Evolutionary conservation across 2,797 vertebrate genomes (phyloP).

Genomic region (Ctenochaetus hawaiiensis): DNA sequence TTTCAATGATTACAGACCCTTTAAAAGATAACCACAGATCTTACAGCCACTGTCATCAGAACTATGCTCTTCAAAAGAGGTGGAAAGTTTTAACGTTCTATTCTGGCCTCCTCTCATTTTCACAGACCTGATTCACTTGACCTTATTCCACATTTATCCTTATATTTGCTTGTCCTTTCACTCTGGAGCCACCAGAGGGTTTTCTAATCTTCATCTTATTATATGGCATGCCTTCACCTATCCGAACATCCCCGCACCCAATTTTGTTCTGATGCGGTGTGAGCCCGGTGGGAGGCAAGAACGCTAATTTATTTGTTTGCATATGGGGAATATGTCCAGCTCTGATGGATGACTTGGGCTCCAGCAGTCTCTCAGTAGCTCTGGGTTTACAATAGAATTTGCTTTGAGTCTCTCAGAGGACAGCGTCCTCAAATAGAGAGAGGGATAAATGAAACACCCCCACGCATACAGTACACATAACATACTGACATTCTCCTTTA

Average conservation of each 20-base stretch:
- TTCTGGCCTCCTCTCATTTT: slow-evolving; percentile 50
- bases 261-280: slow-evolving; percentile 45
- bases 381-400: slow-evolving; percentile 74
- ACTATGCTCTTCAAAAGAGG: slow-evolving; percentile 32
- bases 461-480: slow-evolving; percentile 44
- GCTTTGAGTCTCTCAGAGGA: slow-evolving; percentile 73
- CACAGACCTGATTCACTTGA: slow-evolving; percentile 61
- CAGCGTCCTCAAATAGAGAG: slow-evolving; percentile 73
- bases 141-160: slow-evolving; percentile 68
- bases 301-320: slow-evolving; percentile 83
- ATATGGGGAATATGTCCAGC: slow-evolving; percentile 75
- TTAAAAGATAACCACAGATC: slow-evolving; percentile 65
- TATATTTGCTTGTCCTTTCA: slow-evolving; percentile 64
- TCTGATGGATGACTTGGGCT: slow-evolving; percentile 82
- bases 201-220: slow-evolving; percentile 68
- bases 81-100: slow-evolving; percentile 38
- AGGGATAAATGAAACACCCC: slow-evolving; percentile 72
- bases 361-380: slow-evolving; percentile 61
- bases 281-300: slow-evolving; percentile 58
- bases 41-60: slow-evolving; percentile 36
- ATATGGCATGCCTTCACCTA: slow-evolving; percentile 61
- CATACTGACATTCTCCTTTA: slow-evolving; percentile 39
- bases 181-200: slow-evolving; percentile 41
- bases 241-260: slow-evolving; percentile 50
- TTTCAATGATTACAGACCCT: slow-evolving; percentile 64